Evolutionary conservation across 2,888 invertebrate genomes (phyloP), one percentile per base, ranked within the genome.

Genomic region (Acleris literana): DNA sequence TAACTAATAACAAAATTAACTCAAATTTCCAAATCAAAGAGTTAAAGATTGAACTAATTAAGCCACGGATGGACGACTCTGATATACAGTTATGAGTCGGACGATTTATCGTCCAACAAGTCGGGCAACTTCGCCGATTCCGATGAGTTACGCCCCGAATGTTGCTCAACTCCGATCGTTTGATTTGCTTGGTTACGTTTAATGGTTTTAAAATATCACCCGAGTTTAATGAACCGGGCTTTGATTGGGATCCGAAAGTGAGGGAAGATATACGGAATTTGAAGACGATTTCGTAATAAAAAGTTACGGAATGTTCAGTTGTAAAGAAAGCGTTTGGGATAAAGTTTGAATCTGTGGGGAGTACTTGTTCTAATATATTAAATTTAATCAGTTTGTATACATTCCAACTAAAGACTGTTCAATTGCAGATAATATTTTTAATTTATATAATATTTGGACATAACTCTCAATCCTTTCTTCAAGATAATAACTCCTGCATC

Each of bases 121-220:
- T 81, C 78, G 68, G 69, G 56, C 72, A 70, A 71, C 63, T 71
- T 69, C 65, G 39, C 18, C 63, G 61, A 65, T 70, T 68, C 48
- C 63, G 68, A 66, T 66, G 66, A 66, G 44, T 66, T 49, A 69
- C 70, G 64, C 64, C 57, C 63, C 73, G 64, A 71, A 65, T 69
- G 68, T 68, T 68, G 67, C 60, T 70, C 68, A 81, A 84, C 79
- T 83, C 75, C 54, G 74, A 68, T 74, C 84, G 78, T 86, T 85
- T 81, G 87, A 83, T 78, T 79, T 82, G 86, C 78, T 82, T 81
- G 78, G 85, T 79, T 86, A 79, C 77, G 77, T 83, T 84, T 85
- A 86, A 86, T 80, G 80, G 82, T 72, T 74, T 66, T 66, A 66
- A 66, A 66, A 66, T 66, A 66, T 66, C 61, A 66, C 66, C 22